A percentile compares a stretch with the other conserved stretches of the same genome.
Conservation (phyloP, 2,888 invertebrate genomes). For the Pyrocoelia pectoralis region DNA sequence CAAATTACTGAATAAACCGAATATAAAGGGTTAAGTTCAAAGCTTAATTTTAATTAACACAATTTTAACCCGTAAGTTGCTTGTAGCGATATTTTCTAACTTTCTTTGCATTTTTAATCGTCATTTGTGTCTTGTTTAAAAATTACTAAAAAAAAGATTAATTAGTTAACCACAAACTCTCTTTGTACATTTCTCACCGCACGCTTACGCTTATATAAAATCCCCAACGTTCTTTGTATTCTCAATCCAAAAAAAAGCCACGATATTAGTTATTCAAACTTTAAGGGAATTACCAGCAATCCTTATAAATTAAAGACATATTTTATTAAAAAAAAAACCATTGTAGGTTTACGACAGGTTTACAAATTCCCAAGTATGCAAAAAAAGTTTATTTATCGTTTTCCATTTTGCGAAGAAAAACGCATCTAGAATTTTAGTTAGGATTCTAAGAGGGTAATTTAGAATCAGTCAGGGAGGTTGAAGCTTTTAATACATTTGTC, state of each 20-base stretch:
- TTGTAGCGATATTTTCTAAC: too few species aligned
- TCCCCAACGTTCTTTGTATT: neutral
- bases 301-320: neutral
- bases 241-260: neutral
- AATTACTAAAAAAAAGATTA: neutral
- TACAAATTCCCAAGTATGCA: slow-evolving; percentile 2
- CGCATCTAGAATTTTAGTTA: slow-evolving; percentile 12
- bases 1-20: too few species aligned
- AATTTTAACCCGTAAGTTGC: too few species aligned
- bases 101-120: neutral
- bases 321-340: neutral
- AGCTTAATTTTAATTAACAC: too few species aligned
- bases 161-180: neutral
- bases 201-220: neutral
- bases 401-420: slow-evolving; percentile 10
- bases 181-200: neutral
- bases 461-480: slow-evolving; percentile 14
- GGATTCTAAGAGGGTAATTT: slow-evolving; percentile 13
- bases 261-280: neutral
- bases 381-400: slow-evolving; percentile 11
- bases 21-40: too few species aligned
- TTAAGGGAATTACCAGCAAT: neutral
- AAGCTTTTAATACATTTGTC: slow-evolving; percentile 19
- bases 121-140: neutral
- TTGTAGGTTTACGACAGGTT: neutral